Evolutionary conservation across 2,888 invertebrate genomes (phyloP).

Genomic region (Nezara viridula): DNA sequence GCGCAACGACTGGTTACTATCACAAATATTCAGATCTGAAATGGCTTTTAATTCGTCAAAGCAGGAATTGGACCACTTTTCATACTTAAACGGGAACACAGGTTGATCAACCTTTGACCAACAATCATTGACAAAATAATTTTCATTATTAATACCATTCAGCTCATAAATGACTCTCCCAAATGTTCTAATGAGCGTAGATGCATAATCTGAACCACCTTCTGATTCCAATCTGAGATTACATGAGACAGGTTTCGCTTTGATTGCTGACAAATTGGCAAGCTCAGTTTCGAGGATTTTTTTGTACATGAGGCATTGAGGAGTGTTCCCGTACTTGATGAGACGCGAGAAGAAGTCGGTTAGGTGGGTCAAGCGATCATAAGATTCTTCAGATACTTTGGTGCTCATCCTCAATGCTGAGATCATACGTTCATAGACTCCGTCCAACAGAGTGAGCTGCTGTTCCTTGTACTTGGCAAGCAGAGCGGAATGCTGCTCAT

Average conservation of each 20-base stretch:
- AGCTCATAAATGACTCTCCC: conserved; percentile 79
- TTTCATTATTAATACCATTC: conserved; percentile 57
- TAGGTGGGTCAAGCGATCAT: conserved; percentile 89
- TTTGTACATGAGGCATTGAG: conserved; percentile 93
- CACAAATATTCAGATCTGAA: conserved; percentile 84
- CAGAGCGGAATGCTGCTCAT: conserved; percentile 94
- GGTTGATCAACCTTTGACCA: conserved; percentile 77
- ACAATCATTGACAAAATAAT: conserved; percentile 34
- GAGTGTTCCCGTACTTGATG: conserved; percentile 88
- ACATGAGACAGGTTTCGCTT: conserved; percentile 86
- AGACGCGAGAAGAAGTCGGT: conserved; percentile 95
- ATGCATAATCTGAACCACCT: conserved; percentile 96
- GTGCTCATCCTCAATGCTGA: conserved; percentile 72
- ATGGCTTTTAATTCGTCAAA: conserved; percentile 68
- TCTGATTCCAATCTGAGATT: conserved; percentile 97
- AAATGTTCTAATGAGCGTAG: conserved; percentile 93
- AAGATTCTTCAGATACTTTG: conserved; percentile 92
- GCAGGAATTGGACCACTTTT: conserved; percentile 61
- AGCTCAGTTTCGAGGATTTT: conserved; percentile 93
- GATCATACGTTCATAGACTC: conserved; percentile 73
- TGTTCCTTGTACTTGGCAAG: conserved; percentile 96
- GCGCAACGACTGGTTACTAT: conserved; percentile 88
- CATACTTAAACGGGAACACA: conserved; percentile 75
- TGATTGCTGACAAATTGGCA: conserved; percentile 84
- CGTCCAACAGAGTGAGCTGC: conserved; percentile 93